Evolutionary conservation across 2,888 invertebrate species (phyloP), one percentile per base, ranked within the genome.

Genomic region (Plemyria rubiginata): DNA sequence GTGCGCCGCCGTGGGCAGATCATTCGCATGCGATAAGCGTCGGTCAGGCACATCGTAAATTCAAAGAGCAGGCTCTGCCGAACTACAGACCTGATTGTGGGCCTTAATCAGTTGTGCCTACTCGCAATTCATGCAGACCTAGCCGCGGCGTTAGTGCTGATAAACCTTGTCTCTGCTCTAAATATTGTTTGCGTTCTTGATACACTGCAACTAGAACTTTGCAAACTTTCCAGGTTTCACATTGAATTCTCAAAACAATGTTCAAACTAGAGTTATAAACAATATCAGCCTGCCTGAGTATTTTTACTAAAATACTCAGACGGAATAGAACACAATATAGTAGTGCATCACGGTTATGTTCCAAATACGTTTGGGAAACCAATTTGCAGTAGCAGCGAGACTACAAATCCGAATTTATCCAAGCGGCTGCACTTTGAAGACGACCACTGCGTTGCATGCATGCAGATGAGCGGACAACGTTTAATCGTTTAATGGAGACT

Each of bases 11-110:
- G 88, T 87, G 87, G 91, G 90, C 90, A 86, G 92, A 92, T 92
- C 87, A 90, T 90, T 91, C 91, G 92, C 90, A 90, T 90, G 90
- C 91, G 92, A 92, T 92, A 92, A 92, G 88, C 87, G 88, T 84
- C 88, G 91, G 90, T 88, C 90, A 88, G 90, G 88, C 92, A 92
- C 92, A 88, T 92, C 92, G 92, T 92, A 92, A 92, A 92, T 92
- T 88, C 91, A 88, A 90, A 91, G 89, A 85, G 90, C 90, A 88
- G 85, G 77, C 90, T 84, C 84, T 85, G 84, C 90, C 90, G 84
- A 92, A 92, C 91, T 88, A 84, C 88, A 88, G 88, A 86, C 90
- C 90, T 90, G 92, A 92, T 91, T 92, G 88, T 88, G 85, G 75
- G 84, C 84, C 84, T 88, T 90, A 90, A 91, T 90, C 90, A 88